Conservation (phyloP, 2,888 invertebrate genomes). For the Lithophane socia region DNA sequence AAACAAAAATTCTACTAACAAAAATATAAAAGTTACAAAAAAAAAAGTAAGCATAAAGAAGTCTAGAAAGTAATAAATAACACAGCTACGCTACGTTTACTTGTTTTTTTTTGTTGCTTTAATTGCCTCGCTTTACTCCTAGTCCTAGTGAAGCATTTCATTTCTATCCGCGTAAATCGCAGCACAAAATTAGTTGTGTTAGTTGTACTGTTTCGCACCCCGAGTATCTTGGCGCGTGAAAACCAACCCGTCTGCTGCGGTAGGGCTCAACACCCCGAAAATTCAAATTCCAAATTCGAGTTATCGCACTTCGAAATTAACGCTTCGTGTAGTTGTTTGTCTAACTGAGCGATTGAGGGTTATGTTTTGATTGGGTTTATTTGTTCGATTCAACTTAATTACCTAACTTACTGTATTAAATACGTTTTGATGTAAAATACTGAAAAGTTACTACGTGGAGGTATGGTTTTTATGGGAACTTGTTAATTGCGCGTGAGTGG, state of each 20-base stretch:
- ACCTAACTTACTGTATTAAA: conserved; percentile 9
- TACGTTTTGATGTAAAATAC: not conserved
- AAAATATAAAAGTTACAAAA: not conserved
- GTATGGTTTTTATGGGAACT: not conserved
- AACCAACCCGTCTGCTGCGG: conserved; percentile 61
- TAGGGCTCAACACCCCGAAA: conserved; percentile 64
- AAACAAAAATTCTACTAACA: not conserved
- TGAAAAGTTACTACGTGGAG: not conserved
- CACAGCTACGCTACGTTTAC: not conserved
- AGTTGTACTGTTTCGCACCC: conserved; percentile 57
- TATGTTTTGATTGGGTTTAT: conserved; percentile 42
- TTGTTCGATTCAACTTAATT: conserved; percentile 18
- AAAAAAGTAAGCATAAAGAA: not conserved
- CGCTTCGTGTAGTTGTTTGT: conserved; percentile 58
- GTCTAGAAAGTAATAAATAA: not conserved
- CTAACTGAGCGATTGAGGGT: conserved; percentile 49
- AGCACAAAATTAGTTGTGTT: conserved; percentile 52
- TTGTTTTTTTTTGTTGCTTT: not conserved
- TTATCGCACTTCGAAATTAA: conserved; percentile 70
- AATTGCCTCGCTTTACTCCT: conserved; percentile 10
- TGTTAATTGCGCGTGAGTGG: too few relatives aligned
- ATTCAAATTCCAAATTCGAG: conserved; percentile 69
- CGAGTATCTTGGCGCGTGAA: conserved; percentile 66
- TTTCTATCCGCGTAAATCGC: conserved; percentile 48
- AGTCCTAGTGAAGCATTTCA: conserved; percentile 29